Conservation (phyloP, 2,888 invertebrate species). For the Acronicta aceris region DNA sequence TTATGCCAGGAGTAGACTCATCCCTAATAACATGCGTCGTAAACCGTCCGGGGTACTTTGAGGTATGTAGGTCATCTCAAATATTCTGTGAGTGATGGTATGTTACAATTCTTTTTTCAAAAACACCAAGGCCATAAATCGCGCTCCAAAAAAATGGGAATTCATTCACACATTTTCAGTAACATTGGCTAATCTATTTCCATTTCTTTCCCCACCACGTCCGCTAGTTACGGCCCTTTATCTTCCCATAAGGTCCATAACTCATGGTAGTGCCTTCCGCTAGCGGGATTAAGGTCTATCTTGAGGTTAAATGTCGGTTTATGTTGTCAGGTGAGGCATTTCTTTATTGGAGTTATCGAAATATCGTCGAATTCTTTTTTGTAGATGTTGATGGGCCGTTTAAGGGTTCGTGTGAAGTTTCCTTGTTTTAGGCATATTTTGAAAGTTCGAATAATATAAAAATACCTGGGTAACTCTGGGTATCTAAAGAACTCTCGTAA, state of each 20-base stretch:
- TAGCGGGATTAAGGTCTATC: constrained; percentile 46
- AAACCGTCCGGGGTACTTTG: no score
- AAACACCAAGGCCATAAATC: constrained; percentile 1
- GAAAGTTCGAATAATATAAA: no score
- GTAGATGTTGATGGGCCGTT: neutral
- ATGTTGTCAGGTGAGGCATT: constrained; percentile 46
- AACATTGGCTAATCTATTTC: constrained; percentile 46
- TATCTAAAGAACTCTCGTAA: no score
- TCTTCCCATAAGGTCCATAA: constrained; percentile 53
- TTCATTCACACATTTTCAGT: constrained; percentile 28
- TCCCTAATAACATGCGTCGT: no score
- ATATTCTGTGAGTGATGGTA: no score
- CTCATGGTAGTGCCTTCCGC: constrained; percentile 53
- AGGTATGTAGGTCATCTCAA: no score
- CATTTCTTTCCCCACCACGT: constrained; percentile 42
- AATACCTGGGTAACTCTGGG: no score
- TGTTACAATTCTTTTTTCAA: no score
- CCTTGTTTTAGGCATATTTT: no score
- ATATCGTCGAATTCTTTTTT: constrained; percentile 38
- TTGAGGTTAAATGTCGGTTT: constrained; percentile 48
- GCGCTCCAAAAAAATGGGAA: constrained; percentile 6
- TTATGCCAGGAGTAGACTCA: no score
- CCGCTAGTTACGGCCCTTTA: constrained; percentile 46
- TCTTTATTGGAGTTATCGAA: constrained; percentile 31
- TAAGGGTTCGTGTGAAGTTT: neutral